Evolutionary conservation across 2,113 vertebrate species (phyloP), one percentile per base, ranked within the genome.

Genomic region (Chascanopsetta lugubris): DNA sequence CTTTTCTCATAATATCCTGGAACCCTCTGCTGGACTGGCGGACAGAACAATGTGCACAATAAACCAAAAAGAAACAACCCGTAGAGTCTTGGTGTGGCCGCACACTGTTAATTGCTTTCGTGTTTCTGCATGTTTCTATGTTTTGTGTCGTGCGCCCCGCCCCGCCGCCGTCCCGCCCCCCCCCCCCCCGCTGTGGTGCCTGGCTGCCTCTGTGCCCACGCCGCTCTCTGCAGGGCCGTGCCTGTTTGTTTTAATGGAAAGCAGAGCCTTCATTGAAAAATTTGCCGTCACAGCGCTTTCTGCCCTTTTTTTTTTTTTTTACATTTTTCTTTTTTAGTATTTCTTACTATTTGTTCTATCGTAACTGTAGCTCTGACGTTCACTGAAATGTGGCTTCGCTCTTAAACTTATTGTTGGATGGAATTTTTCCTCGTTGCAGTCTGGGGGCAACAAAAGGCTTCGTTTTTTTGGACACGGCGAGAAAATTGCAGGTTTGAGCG

Each of bases 11-110:
- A 29, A 75, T 75, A 13, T 69, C 61, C 61, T 84, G 60, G 56
- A 49, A 82, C 62, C 77, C 73, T 66, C 67, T 71, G 73, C 68
- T 62, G 85, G 71, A 72, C 83, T 83, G 74, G 75, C 71, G 73
- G 77, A 61, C 77, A 42, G 58, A 85, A 84, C 81, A 82, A 86
- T 90, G 86, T 88, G 85, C 80, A 85, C 85, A 80, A 87, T 87
- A 85, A 90, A 88, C 71, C 82, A 76, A 77, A 86, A 79, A 77
- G 65, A 79, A 82, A 61, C 2, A 15, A 79, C 79, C 61, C 69
- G 65, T 29, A 18, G 62, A 55, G 58, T 90, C 74, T 61, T 80
- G 85, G 76, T 80, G 21, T 82, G 8, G 67, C 61, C 51, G 30
- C 58, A 73, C 21, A 6, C 66, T 69, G 40, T 64, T 79, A 79